These are phyloP conservation scores for Ambastaia sidthimunki DNA, from an alignment of 2,797 vertebrate genomes.

Conservation along the genomic window DNA sequence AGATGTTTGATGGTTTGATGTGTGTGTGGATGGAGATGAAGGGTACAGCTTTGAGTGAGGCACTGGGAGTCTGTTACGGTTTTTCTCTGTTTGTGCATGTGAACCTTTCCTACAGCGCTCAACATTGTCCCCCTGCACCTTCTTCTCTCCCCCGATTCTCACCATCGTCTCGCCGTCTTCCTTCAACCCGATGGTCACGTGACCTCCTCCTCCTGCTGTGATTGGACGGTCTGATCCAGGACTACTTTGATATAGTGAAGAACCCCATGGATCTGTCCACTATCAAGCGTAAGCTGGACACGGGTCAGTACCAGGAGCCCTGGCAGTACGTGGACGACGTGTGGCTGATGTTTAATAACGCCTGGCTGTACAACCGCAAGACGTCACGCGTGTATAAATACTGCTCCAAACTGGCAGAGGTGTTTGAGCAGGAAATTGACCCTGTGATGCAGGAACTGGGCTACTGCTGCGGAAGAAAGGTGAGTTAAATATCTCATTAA, in stretches of 20 bases:
- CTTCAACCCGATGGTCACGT: neutral
- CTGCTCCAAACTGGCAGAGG: conserved; percentile 88
- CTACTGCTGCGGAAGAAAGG: conserved; percentile 90
- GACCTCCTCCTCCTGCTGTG: neutral
- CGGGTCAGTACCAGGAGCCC: conserved; percentile 90
- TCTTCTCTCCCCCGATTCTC: conserved; percentile 73
- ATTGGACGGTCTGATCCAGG: conserved; percentile 69
- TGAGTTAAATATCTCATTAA: conserved; percentile 57
- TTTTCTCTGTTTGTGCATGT: conserved; percentile 78
- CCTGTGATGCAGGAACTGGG: conserved; percentile 89
- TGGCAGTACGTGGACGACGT: conserved; percentile 92
- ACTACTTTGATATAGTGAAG: conserved; percentile 91
- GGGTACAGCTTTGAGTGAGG: conserved; percentile 70
- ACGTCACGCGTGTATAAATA: conserved; percentile 90
- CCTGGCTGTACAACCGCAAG: conserved; percentile 91
- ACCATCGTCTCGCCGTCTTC: neutral
- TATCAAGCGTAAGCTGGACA: conserved; percentile 90
- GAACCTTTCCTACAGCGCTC: conserved; percentile 77
- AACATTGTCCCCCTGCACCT: conserved; percentile 81
- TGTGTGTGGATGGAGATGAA: conserved; percentile 44
- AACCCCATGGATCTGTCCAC: conserved; percentile 90
- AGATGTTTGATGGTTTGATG: neutral
- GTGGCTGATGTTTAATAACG: conserved; percentile 93
- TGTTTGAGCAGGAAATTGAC: conserved; percentile 90
- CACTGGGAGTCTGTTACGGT: conserved; percentile 80